Evolutionary conservation across 2,113 vertebrate genomes (phyloP).

Genomic region (Solea solea): DNA sequence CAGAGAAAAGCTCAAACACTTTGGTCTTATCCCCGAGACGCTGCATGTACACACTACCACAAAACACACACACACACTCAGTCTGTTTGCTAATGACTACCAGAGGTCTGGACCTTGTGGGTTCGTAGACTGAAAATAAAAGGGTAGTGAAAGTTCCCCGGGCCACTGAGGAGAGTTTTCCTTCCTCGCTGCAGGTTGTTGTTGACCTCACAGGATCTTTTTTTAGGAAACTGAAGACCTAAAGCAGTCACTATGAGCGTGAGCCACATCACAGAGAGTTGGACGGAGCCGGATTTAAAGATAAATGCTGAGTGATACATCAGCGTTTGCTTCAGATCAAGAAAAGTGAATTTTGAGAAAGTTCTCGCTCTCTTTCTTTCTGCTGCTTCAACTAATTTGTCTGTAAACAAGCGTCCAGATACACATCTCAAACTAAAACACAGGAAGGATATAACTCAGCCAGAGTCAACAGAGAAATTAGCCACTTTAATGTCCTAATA

Average conservation of each 20-base stretch:
- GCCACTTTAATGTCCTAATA: no score
- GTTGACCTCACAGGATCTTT: constrained; percentile 36
- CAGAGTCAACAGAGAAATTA: background rate
- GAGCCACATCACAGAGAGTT: background rate
- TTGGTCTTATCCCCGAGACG: background rate
- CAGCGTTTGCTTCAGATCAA: background rate
- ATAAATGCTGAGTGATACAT: background rate
- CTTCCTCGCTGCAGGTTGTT: background rate
- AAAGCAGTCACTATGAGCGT: background rate
- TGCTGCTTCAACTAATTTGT: no score
- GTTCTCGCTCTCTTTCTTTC: no score
- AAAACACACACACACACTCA: constrained; percentile 11
- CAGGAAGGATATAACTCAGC: background rate
- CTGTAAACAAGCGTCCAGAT: background rate
- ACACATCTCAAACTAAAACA: background rate
- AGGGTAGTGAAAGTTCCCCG: background rate
- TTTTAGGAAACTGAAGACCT: constrained; percentile 16
- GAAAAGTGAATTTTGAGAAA: background rate
- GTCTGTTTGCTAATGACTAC: constrained; percentile 23
- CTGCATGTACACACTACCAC: constrained; percentile 6
- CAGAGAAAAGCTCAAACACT: no score
- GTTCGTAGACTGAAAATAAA: background rate
- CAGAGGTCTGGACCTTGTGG: constrained; percentile 28
- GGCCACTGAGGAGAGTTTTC: background rate
- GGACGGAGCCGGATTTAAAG: background rate